Base-by-base conservation (phyloP, 1,140 invertebrate species). In the Cydia pomonella region DNA sequence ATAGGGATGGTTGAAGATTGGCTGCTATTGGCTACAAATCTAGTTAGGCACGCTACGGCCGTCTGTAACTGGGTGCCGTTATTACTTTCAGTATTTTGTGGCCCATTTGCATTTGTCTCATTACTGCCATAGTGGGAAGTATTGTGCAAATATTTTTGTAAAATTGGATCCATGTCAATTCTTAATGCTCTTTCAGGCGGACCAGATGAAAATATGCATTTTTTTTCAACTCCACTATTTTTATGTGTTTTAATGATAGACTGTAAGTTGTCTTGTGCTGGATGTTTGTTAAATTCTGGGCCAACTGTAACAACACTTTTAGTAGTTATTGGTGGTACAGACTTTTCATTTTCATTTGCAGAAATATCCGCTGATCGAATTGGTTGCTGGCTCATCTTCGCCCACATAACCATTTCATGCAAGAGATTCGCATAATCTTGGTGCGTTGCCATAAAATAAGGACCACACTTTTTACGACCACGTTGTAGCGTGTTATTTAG, bases 181-280 rank as follows among this genome's bases (percentile, higher is more conserved):
- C 63, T 64, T 18, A 64, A 9, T 64, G 23, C 27, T 10, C 25
- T 29, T 64, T 33, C 63, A 4, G 63, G 25, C 10, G 63, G 27
- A n/a, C 63, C 63, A 16, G 27, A 29, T n/a, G 63, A 64, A 33
- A 64, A 64, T 29, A 64, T 64, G 10, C 63, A 64, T 5, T 33
- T 33, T 64, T 27, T 64, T 13, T 64, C 27, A 5, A 27, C 10
- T 64, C 1, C 16, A 4, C 13, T 29, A 27, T 27, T 64, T 16
- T 7, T 2, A 29, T 64, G 25, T 29, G 7, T 3, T 2, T 59
- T 59, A n/a, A n/a, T n/a, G 18, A 6, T 23, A 59, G 21, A 10
- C 21, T 10, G 18, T 59, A 59, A 59, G 9, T 23, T 59, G 2
- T 59, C n/a, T 7, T 59, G 53, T 5, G 53, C 21, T n/a, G 21